Base-by-base conservation (phyloP, 2,888 invertebrate species). In the Stictocephala bisonia region DNA sequence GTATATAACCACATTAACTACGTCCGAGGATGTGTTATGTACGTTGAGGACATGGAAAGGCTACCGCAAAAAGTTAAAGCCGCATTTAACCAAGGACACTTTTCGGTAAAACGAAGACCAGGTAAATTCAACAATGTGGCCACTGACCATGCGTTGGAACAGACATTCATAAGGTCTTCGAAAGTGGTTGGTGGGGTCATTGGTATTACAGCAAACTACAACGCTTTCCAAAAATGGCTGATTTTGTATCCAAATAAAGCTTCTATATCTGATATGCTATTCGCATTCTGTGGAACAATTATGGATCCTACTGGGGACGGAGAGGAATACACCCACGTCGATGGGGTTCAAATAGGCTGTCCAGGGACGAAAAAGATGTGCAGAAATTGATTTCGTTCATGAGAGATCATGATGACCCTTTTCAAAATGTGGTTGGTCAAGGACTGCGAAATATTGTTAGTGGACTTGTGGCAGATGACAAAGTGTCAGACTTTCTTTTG, bases 191-290 rank as follows among this genome's bases (percentile, higher is more conserved):
- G 27, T 13, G 60, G 60, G 20, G 60, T 60, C n/a, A 60, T 60
- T 18, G 60, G 60, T 35, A 60, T 60, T 20, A 18, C 60, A 20
- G 40, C 35, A 18, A 35, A 31, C 40, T 31, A 15, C 20, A 60
- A 60, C 18, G 27, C 60, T 60, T 60, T 60, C 31, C 60, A 60
- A 29, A 60, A 60, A 31, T 60, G 60, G 60, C 60, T 60, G n/a
- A 31, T 60, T 3, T n/a, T 9, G 9, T 2, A 60, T 13, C 18
- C 60, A 4, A 60, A 29, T 60, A 60, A 29, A 31, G 31, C 35
- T 29, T 60, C 29, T 1, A 60, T 60, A 60, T 9, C 31, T n/a
- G 27, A 29, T 20, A 29, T 29, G 35, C 31, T 60, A 40, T 60
- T 60, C 60, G 22, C 31, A 20, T 60, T 60, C 18, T 60, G 31